Base-by-base conservation (phyloP, 1,140 invertebrate genomes). In the Meloidogyne floridensis region DNA sequence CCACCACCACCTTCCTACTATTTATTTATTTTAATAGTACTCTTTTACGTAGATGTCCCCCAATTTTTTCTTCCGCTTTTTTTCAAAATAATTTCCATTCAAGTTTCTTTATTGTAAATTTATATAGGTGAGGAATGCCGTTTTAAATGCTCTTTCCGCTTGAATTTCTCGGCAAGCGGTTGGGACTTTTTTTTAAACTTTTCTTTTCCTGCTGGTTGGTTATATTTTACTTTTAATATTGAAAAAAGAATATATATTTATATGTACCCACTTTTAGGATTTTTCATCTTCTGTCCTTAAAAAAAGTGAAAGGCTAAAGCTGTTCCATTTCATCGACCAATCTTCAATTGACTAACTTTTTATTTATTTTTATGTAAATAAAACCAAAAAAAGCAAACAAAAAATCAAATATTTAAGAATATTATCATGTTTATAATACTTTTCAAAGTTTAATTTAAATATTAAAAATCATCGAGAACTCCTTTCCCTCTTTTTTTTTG, bases 111-210 rank as follows among this genome's bases (percentile, higher is more conserved):
- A 13, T 65, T n/a, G 3, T 65, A 18, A 59, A 59, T 13, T 59
- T 59, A 65, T 65, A 65, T 65, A 65, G 59, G 59, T 65, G 59
- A 65, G 59, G 59, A 65, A 65, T 65, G 59, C 59, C 59, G 2
- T n/a, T 65, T 65, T 65, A 65, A 65, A 65, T 65, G 59, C 15
- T n/a, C 59, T 65, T 65, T 65, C 59, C 7, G n/a, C 15, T 65
- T 65, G 59, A 65, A 65, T 65, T 65, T 15, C 59, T 15, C n/a
- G 15, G 10, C 59, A 65, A 15, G 59, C 59, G 59, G 59, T 65
- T 65, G 59, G 59, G 15, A 59, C 59, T n/a, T 65, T 65, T 65
- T 65, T 65, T 32, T 32, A 32, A 32, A 6, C 11, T 5, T 59
- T 59, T 65, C 15, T 11, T 6, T n/a, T 65, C 7, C n/a, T 47